Conservation (phyloP, 2,113 vertebrate species). For the Tachysurus fulvidraco region DNA sequence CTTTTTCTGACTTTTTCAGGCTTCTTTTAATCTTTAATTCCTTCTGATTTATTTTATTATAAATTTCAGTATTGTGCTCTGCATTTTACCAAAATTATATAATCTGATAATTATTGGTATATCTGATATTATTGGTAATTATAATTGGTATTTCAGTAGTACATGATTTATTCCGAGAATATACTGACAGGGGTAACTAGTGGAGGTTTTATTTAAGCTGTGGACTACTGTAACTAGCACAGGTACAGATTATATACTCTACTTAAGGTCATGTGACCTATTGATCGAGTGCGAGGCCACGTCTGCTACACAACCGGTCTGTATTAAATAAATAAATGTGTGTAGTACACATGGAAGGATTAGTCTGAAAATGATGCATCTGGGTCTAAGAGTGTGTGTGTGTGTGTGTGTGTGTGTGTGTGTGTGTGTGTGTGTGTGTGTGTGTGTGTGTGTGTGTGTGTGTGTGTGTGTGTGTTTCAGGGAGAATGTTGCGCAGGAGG, state of each 20-base stretch:
- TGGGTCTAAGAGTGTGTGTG: not conserved
- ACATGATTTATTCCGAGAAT: too few relatives aligned
- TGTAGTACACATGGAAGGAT: not conserved
- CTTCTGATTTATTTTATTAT: not conserved
- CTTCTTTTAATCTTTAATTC: not conserved
- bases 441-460: constrained; percentile 2
- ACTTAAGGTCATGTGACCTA: not conserved
- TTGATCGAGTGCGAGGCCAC: not conserved
- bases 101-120: too few relatives aligned
- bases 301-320: not conserved
- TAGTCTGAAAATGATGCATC: not conserved
- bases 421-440: constrained; percentile 22
- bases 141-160: too few relatives aligned
- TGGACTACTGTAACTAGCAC: not conserved
- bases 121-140: too few relatives aligned
- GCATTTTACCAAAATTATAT: too few relatives aligned
- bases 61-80: not conserved
- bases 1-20: not conserved
- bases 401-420: constrained; percentile 4
- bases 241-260: not conserved
- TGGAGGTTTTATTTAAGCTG: not conserved
- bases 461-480: constrained; percentile 65
- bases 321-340: too few relatives aligned
- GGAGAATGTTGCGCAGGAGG: constrained; percentile 88
- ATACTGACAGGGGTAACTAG: too few relatives aligned